These are phyloP conservation scores for Philotrypesis tridentata DNA, from an alignment of 1,140 invertebrate genomes.

Conservation along the genomic window DNA sequence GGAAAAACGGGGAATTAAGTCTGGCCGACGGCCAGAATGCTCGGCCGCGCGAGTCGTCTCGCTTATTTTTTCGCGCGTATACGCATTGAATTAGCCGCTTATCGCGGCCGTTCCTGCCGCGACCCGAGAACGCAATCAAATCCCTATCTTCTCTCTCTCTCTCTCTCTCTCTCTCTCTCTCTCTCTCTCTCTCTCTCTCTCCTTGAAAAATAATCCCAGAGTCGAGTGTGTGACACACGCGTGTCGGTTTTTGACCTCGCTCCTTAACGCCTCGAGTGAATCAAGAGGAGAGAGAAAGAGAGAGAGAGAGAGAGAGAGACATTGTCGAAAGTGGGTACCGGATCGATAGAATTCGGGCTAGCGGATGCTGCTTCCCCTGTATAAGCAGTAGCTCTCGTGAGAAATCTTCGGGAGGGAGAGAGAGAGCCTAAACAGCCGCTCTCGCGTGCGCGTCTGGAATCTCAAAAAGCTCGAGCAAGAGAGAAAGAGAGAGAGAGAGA, in stretches of 20 bases:
- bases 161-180: no score
- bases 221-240: constrained; percentile 3
- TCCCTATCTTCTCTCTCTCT: no score
- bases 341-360: constrained; percentile 44
- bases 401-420: constrained; percentile 17
- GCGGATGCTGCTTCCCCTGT: constrained; percentile 5
- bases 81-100: constrained; percentile 37
- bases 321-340: constrained; percentile 12
- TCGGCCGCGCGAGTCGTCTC: constrained; percentile 7
- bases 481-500: no score
- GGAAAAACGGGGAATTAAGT: constrained; percentile 34
- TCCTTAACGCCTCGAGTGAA: constrained; percentile 36
- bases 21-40: constrained; percentile 31
- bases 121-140: no score
- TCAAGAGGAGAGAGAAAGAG: constrained; percentile 31
- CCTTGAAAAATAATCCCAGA: no score
- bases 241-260: constrained; percentile 37
- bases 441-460: constrained; percentile 13
- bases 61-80: constrained; percentile 36
- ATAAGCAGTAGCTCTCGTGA: no score
- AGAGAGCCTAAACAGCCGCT: constrained; percentile 4
- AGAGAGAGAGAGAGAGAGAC: constrained; percentile 3
- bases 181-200: no score
- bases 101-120: background rate
- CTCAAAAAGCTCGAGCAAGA: background rate